Percentiles rank a stretch among this genome's conserved stretches.
These are phyloP conservation scores for Acanthisitta chloris DNA, from an alignment of 2,113 vertebrate species.

Conservation along the genomic window DNA sequence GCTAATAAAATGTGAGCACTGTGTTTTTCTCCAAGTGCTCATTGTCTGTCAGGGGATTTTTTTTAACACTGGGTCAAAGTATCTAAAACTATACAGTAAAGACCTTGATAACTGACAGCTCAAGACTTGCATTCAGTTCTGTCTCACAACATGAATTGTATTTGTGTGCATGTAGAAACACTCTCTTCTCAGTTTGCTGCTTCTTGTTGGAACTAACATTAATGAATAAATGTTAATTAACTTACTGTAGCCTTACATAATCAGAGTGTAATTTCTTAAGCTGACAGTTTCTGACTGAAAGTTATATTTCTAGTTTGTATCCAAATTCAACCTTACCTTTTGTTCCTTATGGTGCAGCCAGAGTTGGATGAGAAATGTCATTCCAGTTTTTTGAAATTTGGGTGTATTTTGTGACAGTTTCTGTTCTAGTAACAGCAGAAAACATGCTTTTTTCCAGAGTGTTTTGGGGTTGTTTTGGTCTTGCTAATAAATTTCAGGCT, in stretches of 20 bases:
- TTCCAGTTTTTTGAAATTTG: not conserved
- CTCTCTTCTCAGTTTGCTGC: not conserved
- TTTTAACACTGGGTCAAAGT: not conserved
- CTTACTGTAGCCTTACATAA: not conserved
- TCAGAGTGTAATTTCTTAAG: not conserved
- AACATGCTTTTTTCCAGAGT: not conserved
- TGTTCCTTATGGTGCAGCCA: not conserved
- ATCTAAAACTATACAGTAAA: not conserved
- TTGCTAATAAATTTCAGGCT: not conserved
- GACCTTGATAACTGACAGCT: not conserved
- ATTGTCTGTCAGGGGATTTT: not conserved
- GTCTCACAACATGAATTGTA: not conserved
- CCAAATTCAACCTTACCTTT: not conserved
- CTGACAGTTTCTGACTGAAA: not conserved
- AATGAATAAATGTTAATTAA: not conserved
- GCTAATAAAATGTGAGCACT: not conserved
- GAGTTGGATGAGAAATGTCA: not conserved
- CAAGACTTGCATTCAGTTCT: not conserved
- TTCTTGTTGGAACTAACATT: not conserved
- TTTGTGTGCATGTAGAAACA: not conserved
- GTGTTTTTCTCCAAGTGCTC: not conserved
- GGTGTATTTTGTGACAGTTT: not conserved
- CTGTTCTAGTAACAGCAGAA: not conserved
- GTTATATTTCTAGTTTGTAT: not conserved
- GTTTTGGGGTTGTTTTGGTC: not conserved